These are phyloP conservation scores for Catonia carolina DNA, from an alignment of 2,888 invertebrate species.

Conservation along the genomic window DNA sequence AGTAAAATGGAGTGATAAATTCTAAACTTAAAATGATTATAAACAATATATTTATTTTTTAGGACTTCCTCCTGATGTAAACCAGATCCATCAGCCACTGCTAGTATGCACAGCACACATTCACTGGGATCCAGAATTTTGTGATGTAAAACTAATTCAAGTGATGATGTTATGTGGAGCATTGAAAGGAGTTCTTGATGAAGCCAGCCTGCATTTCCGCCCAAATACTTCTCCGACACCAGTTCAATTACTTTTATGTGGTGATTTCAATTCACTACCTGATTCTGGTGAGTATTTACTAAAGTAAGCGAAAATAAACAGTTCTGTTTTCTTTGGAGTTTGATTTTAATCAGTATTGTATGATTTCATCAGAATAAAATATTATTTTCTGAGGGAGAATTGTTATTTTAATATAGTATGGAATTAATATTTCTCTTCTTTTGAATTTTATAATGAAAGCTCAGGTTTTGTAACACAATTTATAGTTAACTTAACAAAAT, in stretches of 20 bases:
- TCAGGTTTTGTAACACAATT: background rate
- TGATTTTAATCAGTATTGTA: too few relatives aligned
- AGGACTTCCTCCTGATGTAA: constrained; percentile 68
- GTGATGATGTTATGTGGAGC: constrained; percentile 99
- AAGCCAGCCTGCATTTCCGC: constrained; percentile 72
- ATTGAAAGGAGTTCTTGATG: constrained; percentile 78
- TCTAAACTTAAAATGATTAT: too few relatives aligned
- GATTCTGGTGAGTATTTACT: constrained; percentile 64
- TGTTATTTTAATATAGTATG: too few relatives aligned
- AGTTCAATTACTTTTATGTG: constrained; percentile 89
- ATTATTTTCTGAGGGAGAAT: too few relatives aligned
- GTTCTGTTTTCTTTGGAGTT: background rate
- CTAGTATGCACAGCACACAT: constrained; percentile 98
- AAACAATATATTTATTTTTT: too few relatives aligned
- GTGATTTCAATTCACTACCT: constrained; percentile 97
- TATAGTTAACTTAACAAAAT: too few relatives aligned
- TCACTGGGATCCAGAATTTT: constrained; percentile 99
- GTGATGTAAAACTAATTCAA: constrained; percentile 98
- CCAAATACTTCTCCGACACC: constrained; percentile 64
- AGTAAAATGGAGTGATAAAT: too few relatives aligned
- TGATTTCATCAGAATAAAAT: too few relatives aligned
- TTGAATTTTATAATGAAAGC: too few relatives aligned
- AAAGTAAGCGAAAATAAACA: background rate
- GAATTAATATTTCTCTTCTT: background rate
- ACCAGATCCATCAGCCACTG: constrained; percentile 73